Percentiles rank a stretch among this genome's conserved stretches.
These are phyloP conservation scores for Trinorchestia longiramus DNA, from an alignment of 1,140 invertebrate species.

Conservation along the genomic window DNA sequence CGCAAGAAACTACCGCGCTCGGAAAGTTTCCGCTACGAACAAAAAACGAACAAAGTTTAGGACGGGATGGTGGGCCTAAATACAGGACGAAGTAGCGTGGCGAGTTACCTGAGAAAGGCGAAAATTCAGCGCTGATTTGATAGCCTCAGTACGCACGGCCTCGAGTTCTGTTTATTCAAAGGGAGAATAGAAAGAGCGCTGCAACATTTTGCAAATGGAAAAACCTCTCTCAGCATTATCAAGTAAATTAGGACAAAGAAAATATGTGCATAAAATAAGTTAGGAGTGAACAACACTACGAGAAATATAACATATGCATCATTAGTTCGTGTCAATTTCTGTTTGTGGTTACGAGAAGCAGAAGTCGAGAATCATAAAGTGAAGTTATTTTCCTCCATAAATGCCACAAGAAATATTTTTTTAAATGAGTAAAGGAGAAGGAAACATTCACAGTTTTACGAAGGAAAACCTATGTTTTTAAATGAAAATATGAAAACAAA, in stretches of 20 bases:
- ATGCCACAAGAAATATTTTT: not conserved
- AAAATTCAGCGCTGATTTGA: constrained; percentile 25
- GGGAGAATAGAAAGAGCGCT: not conserved
- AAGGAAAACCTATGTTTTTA: not conserved
- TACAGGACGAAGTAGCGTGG: not conserved
- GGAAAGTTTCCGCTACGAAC: constrained; percentile 20
- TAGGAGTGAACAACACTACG: not conserved
- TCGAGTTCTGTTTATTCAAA: constrained; percentile 27
- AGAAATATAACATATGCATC: not conserved
- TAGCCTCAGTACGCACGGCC: no score
- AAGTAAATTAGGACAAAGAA: not conserved
- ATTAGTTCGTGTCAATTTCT: not conserved
- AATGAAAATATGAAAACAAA: not conserved
- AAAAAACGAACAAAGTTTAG: constrained; percentile 1
- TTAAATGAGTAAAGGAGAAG: not conserved
- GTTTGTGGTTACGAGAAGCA: no score
- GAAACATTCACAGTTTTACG: not conserved
- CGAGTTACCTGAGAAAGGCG: not conserved
- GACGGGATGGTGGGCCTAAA: not conserved
- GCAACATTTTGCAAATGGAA: not conserved
- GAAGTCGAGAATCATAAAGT: not conserved
- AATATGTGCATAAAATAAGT: not conserved
- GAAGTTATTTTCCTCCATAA: not conserved
- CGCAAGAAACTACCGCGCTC: constrained; percentile 18
- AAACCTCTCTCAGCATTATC: not conserved